phyloP scores from a whole-genome alignment of 1,140 invertebrate species.

The Lepidurus apus region DNA sequence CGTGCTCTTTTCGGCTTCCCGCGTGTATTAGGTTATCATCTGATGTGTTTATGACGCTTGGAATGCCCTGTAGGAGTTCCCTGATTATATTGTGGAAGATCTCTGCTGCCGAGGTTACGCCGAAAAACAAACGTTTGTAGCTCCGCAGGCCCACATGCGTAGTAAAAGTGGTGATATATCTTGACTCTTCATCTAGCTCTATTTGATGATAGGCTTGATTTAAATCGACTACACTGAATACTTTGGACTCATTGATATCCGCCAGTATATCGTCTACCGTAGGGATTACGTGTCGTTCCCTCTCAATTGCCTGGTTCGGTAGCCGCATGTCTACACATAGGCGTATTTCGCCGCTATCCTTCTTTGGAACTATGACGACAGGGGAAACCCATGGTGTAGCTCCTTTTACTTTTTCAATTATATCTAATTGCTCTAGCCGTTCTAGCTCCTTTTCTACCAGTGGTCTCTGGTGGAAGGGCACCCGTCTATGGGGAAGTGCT shows the following conservation, averaged over 20 bases:
- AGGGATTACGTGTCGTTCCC: not conserved
- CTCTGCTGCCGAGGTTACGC: not conserved
- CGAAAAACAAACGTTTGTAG: too few relatives aligned
- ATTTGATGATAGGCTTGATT: conserved; percentile 24
- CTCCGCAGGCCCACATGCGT: too few relatives aligned
- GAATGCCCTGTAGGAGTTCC: conserved; percentile 41
- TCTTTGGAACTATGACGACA: conserved; percentile 40
- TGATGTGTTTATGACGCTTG: conserved; percentile 41
- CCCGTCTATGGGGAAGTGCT: not conserved
- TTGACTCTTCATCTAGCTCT: conserved; percentile 24
- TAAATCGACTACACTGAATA: not conserved
- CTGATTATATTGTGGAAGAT: not conserved
- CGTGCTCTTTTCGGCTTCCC: conserved; percentile 37
- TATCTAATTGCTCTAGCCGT: conserved; percentile 33
- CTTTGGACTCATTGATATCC: not conserved
- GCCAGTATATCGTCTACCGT: not conserved
- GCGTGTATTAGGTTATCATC: conserved; percentile 45
- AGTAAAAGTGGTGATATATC: too few relatives aligned
- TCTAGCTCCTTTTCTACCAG: conserved; percentile 25
- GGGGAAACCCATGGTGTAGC: conserved; percentile 41
- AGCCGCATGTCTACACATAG: conserved; percentile 3
- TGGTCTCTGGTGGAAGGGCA: not conserved
- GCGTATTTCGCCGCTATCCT: not conserved
- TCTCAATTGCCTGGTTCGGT: not conserved
- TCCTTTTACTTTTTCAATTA: conserved; percentile 39